Percentiles rank a stretch among this genome's conserved stretches.
These are phyloP conservation scores for Panagrolaimus sp. DNA, from an alignment of 1,140 invertebrate genomes.

Conservation along the genomic window DNA sequence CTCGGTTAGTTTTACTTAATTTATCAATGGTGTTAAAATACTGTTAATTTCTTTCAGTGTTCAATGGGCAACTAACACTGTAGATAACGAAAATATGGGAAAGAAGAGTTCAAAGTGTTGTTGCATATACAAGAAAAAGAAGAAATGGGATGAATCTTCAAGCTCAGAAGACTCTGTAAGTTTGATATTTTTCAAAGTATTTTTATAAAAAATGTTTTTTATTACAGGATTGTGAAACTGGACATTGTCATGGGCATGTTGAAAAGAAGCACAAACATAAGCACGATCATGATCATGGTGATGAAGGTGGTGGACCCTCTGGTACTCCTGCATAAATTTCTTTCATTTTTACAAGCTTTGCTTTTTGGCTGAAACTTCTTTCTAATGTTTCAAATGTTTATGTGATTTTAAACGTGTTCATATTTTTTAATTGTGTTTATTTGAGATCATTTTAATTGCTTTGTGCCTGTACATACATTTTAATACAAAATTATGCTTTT, in stretches of 20 bases:
- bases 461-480: too few relatives aligned
- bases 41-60: constrained; percentile 33
- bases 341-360: too few relatives aligned
- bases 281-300: background rate
- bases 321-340: background rate
- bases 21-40: background rate
- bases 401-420: too few relatives aligned
- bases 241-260: constrained; percentile 48
- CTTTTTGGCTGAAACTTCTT: too few relatives aligned
- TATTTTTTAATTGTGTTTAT: too few relatives aligned
- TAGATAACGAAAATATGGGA: constrained; percentile 43
- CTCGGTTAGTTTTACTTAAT: background rate
- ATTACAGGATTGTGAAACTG: constrained; percentile 51
- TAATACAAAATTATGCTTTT: too few relatives aligned
- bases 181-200: constrained; percentile 13
- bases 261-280: constrained; percentile 40
- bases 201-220: background rate
- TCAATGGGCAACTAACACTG: constrained; percentile 41
- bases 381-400: too few relatives aligned
- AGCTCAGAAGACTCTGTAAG: constrained; percentile 41
- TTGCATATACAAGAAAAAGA: constrained; percentile 52
- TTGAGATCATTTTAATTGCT: too few relatives aligned
- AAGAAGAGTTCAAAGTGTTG: constrained; percentile 54
- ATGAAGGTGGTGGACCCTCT: background rate
- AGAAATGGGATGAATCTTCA: constrained; percentile 47